Evolutionary conservation across 2,888 invertebrate species (phyloP).

Genomic region (Lissocephala sabroskyi): DNA sequence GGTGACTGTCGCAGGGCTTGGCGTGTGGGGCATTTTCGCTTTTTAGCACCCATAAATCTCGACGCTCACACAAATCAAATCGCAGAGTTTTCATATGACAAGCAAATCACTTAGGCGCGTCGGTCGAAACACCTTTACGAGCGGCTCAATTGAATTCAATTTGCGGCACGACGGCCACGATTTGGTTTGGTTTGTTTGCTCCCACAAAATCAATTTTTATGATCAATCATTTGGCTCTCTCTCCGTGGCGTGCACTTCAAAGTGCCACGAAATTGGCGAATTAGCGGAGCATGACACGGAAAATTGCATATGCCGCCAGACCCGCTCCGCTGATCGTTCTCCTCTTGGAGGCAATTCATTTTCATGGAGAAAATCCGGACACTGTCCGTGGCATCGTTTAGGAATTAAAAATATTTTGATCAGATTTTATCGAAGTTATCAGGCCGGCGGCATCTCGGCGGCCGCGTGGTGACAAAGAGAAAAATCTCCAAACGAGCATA

Average conservation of each 20-base stretch:
- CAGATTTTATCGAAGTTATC: constrained; percentile 53
- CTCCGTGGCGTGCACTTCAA: constrained; percentile 23
- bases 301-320: too few species aligned
- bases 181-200: constrained; percentile 15
- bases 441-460: constrained; percentile 48
- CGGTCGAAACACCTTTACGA: constrained; percentile 45
- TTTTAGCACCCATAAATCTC: constrained; percentile 37
- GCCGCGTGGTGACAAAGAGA: constrained; percentile 41
- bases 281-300: constrained; percentile 28
- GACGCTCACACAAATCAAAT: constrained; percentile 37
- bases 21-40: constrained; percentile 5
- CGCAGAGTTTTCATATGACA: constrained; percentile 61
- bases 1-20: not conserved
- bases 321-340: too few species aligned
- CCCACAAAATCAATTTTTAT: constrained; percentile 52
- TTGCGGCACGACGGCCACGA: constrained; percentile 42
- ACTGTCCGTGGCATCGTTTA: too few species aligned
- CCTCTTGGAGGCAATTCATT: too few species aligned
- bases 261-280: constrained; percentile 46
- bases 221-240: constrained; percentile 41
- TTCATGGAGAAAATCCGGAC: too few species aligned
- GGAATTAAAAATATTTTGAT: constrained; percentile 35
- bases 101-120: constrained; percentile 53
- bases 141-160: constrained; percentile 50
- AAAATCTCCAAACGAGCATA: constrained; percentile 27